Base-by-base conservation (phyloP, 2,113 vertebrate species). In the Micronycteris hirsuta region DNA sequence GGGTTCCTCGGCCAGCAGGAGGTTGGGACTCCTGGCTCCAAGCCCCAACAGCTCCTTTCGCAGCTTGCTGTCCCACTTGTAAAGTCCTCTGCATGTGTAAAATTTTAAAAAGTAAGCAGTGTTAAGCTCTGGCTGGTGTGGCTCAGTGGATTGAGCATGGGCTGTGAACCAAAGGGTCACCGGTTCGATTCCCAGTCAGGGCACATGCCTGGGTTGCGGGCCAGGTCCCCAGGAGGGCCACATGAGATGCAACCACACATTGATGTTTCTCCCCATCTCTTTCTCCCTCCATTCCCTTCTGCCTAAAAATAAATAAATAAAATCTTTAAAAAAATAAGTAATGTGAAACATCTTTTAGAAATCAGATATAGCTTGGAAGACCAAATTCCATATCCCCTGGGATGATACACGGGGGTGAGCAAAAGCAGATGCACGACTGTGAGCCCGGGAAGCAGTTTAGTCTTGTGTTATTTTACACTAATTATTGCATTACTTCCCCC, bases 21-120 rank as follows among this genome's bases (percentile, higher is more conserved):
- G 0, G 5, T 3, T 10, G 2, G 16, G 28, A 41, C 54, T 14
- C n/a, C 24, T 3, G 4, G 26, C 33, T 74, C 31, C n/a, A 52
- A n/a, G 36, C 49, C 63, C 4, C 3, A 2, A 4, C 3, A 10
- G 7, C 31, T 31, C 74, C 54, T 17, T 0, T 2, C n/a, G 31
- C 5, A 16, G 28, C 17, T 56, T 26, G 19, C 56, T 84, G 31
- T 26, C 22, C 38, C 1, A 2, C 74, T 86, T 77, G 13, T 10
- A 24, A 91, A n/a, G 4, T n/a, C 56, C 17, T 81, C n/a, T 20
- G 22, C 17, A 16, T 45, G 22, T 76, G 77, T 81, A 56, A 86
- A 43, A 49, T 24, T 13, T 73, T 81, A n/a, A 16, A 80, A 95
- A 61, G 31, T 24, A 33, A 82, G 12, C 63, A 38, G 13, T 45